phyloP scores from a whole-genome alignment of 2,797 vertebrate genomes.

The Emys orbicularis region DNA sequence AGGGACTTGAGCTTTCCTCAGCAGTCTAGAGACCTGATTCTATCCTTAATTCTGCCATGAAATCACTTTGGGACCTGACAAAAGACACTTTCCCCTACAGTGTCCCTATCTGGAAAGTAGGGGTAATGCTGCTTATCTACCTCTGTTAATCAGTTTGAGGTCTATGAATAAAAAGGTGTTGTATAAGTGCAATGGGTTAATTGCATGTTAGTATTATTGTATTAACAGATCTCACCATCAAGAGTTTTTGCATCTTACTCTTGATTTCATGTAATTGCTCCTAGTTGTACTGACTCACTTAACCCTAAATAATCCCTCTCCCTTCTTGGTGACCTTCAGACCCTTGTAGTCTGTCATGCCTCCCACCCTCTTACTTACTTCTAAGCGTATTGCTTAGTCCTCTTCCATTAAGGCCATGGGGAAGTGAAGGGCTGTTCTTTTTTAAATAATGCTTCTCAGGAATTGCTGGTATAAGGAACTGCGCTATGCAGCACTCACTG shows the following conservation, averaged over 20 bases:
- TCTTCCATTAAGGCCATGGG: not conserved
- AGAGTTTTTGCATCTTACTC: not conserved
- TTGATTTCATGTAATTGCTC: not conserved
- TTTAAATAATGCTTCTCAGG: accelerated
- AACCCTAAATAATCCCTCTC: not conserved
- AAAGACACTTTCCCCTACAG: not conserved
- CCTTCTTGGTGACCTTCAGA: not conserved
- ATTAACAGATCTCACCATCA: conserved; percentile 1
- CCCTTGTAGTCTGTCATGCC: not conserved
- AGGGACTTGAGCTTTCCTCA: not conserved
- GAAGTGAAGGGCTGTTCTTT: not conserved
- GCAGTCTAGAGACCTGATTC: not conserved
- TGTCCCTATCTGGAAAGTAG: not conserved
- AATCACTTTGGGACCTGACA: not conserved
- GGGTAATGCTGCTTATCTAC: not conserved
- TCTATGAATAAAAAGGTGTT: not conserved
- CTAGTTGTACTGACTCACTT: not conserved
- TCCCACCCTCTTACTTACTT: not conserved
- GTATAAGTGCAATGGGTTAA: not conserved
- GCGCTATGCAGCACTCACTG: accelerated
- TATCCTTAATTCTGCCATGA: not conserved
- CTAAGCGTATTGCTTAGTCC: not conserved
- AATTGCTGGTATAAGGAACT: not conserved
- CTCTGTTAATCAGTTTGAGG: not conserved
- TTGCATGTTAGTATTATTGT: not conserved